These are phyloP conservation scores for Xiphorhynchus elegans DNA, from an alignment of 2,113 vertebrate genomes.

Conservation along the genomic window DNA sequence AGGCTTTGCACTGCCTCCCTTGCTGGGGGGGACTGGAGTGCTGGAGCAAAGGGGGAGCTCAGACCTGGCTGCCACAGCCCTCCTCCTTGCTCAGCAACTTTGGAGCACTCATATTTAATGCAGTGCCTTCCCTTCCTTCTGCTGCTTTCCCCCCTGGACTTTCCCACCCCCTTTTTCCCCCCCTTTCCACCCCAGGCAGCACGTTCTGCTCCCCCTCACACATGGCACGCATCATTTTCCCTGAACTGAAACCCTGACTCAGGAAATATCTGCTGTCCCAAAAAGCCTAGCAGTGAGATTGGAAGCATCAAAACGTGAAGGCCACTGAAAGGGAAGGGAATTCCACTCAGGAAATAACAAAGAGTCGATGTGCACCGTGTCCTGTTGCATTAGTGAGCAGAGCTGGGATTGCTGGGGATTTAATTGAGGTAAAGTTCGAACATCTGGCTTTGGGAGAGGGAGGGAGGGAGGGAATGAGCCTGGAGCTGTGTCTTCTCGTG, in stretches of 20 bases:
- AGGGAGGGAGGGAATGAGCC: background rate
- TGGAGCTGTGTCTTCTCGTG: background rate
- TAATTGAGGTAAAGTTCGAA: fast-evolving
- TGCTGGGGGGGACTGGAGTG: background rate
- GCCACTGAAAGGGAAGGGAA: background rate
- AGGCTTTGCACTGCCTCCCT: background rate
- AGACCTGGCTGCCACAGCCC: background rate
- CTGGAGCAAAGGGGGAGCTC: background rate
- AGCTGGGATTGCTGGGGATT: background rate
- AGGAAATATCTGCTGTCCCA: background rate
- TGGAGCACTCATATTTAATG: background rate
- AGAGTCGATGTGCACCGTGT: background rate
- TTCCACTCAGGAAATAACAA: background rate
- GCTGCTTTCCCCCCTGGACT: background rate
- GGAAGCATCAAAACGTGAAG: background rate
- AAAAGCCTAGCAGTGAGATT: background rate
- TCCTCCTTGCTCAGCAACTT: slow-evolving; percentile 28
- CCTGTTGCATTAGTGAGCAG: background rate
- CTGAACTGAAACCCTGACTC: background rate
- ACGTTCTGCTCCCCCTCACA: background rate
- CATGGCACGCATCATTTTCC: background rate
- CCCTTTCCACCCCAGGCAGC: background rate
- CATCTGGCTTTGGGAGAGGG: background rate
- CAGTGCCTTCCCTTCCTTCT: slow-evolving; percentile 5
- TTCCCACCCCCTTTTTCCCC: background rate